Base-by-base conservation (phyloP, 2,888 invertebrate species). In the Apoderus coryli region DNA sequence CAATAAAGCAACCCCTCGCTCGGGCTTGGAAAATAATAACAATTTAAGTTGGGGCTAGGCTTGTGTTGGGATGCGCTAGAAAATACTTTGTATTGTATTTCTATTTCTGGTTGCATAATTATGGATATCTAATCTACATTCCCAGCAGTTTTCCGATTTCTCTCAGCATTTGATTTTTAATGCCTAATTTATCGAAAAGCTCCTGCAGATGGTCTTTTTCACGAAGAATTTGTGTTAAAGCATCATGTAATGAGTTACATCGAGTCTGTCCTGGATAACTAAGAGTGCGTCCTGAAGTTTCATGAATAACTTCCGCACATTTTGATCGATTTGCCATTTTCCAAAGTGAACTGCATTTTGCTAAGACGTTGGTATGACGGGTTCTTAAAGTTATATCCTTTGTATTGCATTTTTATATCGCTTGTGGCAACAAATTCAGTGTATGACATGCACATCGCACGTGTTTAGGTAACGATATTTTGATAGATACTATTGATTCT, bases 271-370 rank as follows among this genome's bases (percentile, higher is more conserved):
- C 38, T 10, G n/a, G n/a, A n/a, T n/a, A n/a, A n/a, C n/a, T n/a
- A n/a, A n/a, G n/a, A n/a, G n/a, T n/a, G n/a, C n/a, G 39, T 9
- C 36, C 36, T 16, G 37, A 29, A 9, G 25, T 14, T 12, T 32
- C 12, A 22, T 37, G 10, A 9, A 37, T 37, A 10, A 38, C 35
- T 37, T n/a, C n/a, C n/a, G n/a, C n/a, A n/a, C n/a, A n/a, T n/a
- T n/a, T n/a, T n/a, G n/a, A 36, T 26, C 38, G 25, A 15, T 35
- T 32, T 10, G 39, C 38, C 24, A 23, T 41, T 10, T 27, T 39
- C 42, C 39, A 41, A 28, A 40, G 28, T 6, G 22, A 12, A 10
- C 14, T 24, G 22, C 42, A 42, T 34, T 41, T 40, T 12, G 16
- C 5, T 12, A 37, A 16, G 25, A 33, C 29, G 15, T 35, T 27